A percentile compares a stretch with the other conserved stretches of the same genome.
These are phyloP conservation scores for Entomyzon cyanotis DNA, from an alignment of 2,113 vertebrate genomes.

Conservation along the genomic window DNA sequence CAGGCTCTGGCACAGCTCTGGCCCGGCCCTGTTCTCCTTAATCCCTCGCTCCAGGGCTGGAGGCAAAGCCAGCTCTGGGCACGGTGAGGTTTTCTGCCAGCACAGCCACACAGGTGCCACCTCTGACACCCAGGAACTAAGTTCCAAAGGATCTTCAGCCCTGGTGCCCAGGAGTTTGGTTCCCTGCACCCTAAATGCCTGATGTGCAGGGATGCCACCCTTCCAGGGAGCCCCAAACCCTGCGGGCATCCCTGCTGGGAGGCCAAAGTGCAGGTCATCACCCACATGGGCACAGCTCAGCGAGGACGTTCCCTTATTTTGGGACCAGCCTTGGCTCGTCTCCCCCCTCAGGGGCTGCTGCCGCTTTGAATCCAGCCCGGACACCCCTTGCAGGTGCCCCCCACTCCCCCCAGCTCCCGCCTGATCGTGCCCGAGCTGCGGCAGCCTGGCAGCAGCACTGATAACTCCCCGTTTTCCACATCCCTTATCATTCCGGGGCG, in stretches of 20 bases:
- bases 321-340: neutral
- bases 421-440: neutral
- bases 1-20: neutral
- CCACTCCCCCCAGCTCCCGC: neutral
- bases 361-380: neutral
- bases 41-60: neutral
- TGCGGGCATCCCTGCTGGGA: accelerated
- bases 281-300: accelerated
- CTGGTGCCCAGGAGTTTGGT: neutral
- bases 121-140: neutral
- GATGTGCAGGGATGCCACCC: accelerated
- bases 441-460: neutral
- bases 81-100: neutral
- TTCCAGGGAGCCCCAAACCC: accelerated
- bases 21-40: neutral
- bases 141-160: neutral
- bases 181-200: neutral
- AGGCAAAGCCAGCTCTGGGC: neutral
- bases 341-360: neutral
- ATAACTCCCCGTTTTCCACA: neutral
- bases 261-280: neutral
- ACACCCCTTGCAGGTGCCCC: neutral
- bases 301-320: neutral
- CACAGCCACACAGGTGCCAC: neutral
- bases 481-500: neutral